These are phyloP conservation scores for Helostoma temminkii DNA, from an alignment of 2,797 vertebrate species.

Conservation along the genomic window DNA sequence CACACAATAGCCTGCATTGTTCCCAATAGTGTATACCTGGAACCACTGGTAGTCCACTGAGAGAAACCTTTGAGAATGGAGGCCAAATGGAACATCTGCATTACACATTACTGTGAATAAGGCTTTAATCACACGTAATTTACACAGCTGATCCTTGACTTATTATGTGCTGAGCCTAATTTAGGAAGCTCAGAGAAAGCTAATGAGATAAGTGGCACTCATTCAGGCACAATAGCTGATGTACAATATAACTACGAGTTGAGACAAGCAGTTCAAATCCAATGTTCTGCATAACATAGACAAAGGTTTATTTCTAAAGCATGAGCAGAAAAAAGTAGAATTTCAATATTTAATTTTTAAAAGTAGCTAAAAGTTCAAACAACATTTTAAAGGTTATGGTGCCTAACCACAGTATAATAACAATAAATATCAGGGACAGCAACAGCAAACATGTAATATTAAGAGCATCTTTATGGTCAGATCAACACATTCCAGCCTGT, in stretches of 20 bases:
- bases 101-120: neutral
- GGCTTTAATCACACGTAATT: constrained; percentile 22
- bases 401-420: too few species aligned
- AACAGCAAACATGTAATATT: too few species aligned
- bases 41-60: constrained; percentile 23
- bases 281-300: constrained; percentile 13
- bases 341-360: constrained; percentile 8
- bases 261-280: constrained; percentile 31
- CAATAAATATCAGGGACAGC: neutral
- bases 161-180: constrained; percentile 5
- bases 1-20: constrained; percentile 63
- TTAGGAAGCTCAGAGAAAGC: constrained; percentile 3
- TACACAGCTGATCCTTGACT: constrained; percentile 12
- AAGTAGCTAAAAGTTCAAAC: neutral
- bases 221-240: constrained; percentile 16
- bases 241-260: neutral
- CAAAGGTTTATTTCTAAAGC: neutral
- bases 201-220: constrained; percentile 14
- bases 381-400: too few species aligned
- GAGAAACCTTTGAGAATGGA: constrained; percentile 24
- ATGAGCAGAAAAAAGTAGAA: constrained; percentile 8
- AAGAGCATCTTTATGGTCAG: too few species aligned
- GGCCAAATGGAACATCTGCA: constrained; percentile 5
- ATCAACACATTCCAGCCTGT: too few species aligned
- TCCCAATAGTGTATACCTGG: constrained; percentile 35